phyloP scores from a whole-genome alignment of 2,888 invertebrate genomes.

The Pomacea canaliculata region DNA sequence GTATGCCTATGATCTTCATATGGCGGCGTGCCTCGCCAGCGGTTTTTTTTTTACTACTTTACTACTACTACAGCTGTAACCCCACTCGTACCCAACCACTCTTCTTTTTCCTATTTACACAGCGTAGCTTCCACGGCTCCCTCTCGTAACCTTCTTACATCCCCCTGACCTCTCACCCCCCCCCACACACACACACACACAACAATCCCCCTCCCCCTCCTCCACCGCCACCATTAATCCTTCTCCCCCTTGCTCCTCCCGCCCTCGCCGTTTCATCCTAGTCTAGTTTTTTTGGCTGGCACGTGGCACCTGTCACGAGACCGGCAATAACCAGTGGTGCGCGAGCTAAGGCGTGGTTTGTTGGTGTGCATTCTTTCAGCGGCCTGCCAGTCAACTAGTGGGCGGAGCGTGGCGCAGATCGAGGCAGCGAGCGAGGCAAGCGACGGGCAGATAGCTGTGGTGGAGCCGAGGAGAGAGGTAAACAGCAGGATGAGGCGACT shows the following conservation, averaged over 20 bases:
- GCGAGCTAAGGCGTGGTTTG: conserved; percentile 16
- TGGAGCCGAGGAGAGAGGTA: conserved; percentile 7
- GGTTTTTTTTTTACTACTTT: too few relatives aligned
- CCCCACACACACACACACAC: conserved; percentile 1
- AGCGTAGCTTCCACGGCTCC: too few relatives aligned
- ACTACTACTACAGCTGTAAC: too few relatives aligned
- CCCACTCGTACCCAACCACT: background rate
- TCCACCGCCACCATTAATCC: background rate
- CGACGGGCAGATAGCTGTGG: background rate
- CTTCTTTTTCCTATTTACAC: background rate
- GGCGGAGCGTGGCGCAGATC: conserved; percentile 6
- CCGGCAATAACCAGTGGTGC: conserved; percentile 5
- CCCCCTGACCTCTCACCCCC: background rate
- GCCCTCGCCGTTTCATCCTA: background rate
- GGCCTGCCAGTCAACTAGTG: conserved; percentile 22
- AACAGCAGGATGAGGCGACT: conserved; percentile 49
- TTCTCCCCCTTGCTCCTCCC: background rate
- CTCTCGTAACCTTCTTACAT: too few relatives aligned
- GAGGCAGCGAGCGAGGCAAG: conserved; percentile 4
- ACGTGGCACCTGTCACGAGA: conserved; percentile 26
- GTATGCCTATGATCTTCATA: too few relatives aligned
- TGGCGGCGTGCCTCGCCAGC: too few relatives aligned
- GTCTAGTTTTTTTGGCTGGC: conserved; percentile 1
- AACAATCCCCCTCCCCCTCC: background rate
- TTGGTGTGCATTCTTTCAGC: conserved; percentile 16